Base-by-base conservation (phyloP, 1,140 invertebrate species). In the Tenebrio molitor region DNA sequence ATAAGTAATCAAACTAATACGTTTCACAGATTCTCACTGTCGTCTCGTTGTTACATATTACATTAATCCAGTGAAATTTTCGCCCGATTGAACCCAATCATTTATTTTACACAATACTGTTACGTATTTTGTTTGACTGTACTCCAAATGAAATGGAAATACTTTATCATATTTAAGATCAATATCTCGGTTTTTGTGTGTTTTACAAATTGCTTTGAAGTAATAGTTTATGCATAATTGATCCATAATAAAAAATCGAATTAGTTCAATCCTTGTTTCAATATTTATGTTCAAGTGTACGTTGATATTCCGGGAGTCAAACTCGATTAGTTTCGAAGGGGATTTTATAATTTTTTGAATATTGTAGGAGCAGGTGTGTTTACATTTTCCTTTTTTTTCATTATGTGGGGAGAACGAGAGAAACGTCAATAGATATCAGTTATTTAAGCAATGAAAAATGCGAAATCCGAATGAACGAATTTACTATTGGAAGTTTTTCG, bases 241-340 rank as follows among this genome's bases (percentile, higher is more conserved):
- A 39, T 46, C 3, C 16, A 2, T 17, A 2, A 17, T 46, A 6
- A 46, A 46, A 17, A 46, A 17, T 46, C 17, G 16, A 19, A 1
- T 46, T 46, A 19, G 2, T 46, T 3, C 14, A 17, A 46, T 46
- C 42, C 42, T 46, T 46, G 42, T 46, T 46, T 46, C 42, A 46
- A 46, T 46, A 46, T 46, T 46, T 46, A 46, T 4, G 10, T 17
- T 4, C 5, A 12, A 12, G 36, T 39, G 5, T 39, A 12, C 36
- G 36, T 39, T 39, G 2, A 12, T 39, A 5, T 2, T n/a, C 12
- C 6, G 12, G 5, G 2, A n/a, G 36, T 39, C 36, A 12, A 5
- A n/a, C n/a, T 12, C 25, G 25, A 29, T 29, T 29, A 29, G 8
- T 29, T 29, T 29, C 8, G 3, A 29, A 8, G 3, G 8, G 25